Evolutionary conservation across 2,888 invertebrate species (phyloP).

Genomic region (Folsomia manolachei): DNA sequence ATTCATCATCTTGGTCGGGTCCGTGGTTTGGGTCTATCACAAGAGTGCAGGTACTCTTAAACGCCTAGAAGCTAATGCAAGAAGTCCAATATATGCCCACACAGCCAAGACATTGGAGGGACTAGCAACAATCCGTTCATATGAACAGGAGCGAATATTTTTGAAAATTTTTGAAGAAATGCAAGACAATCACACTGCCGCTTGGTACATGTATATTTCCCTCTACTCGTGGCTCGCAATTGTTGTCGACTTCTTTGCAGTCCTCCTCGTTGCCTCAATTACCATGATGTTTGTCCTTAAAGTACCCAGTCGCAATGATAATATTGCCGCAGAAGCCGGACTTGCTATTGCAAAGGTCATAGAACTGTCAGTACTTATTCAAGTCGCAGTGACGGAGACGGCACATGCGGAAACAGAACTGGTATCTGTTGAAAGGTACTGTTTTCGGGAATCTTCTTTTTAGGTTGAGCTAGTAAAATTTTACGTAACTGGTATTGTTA

Average conservation of each 20-base stretch:
- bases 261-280: constrained; percentile 78
- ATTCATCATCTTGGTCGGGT: neutral
- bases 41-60: constrained; percentile 22
- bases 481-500: neutral
- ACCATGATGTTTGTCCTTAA: constrained; percentile 59
- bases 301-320: neutral
- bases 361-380: constrained; percentile 74
- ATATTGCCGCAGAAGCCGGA: constrained; percentile 58
- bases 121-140: constrained; percentile 84
- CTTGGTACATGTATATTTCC: constrained; percentile 85
- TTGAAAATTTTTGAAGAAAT: constrained; percentile 70
- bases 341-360: constrained; percentile 70
- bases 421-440: constrained; percentile 54
- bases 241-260: constrained; percentile 83
- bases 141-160: constrained; percentile 74
- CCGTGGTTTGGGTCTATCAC: constrained; percentile 23
- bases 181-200: constrained; percentile 77
- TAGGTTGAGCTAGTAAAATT: neutral
- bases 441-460: neutral
- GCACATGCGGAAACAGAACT: constrained; percentile 61
- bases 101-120: constrained; percentile 85
- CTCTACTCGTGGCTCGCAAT: constrained; percentile 92
- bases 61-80: constrained; percentile 57
- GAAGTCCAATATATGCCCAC: constrained; percentile 91
- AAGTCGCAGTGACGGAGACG: constrained; percentile 73